Conservation (phyloP, 1,140 invertebrate genomes). For the Helicoverpa armigera region DNA sequence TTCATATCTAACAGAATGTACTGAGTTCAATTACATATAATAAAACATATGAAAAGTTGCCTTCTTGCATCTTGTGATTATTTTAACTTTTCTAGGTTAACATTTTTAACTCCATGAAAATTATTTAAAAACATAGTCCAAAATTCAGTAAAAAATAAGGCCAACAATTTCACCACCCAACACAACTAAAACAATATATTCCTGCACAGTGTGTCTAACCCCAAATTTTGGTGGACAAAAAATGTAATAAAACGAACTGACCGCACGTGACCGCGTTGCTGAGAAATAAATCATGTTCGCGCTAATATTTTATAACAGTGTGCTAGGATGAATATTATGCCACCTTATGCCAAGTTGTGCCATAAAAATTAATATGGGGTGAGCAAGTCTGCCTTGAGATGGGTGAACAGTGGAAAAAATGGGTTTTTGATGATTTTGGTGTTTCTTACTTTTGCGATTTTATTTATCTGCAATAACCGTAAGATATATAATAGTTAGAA, state of each 20-base stretch:
- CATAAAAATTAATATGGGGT: constrained; percentile 77
- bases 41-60: too few species aligned
- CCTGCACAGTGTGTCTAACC: constrained; percentile 35
- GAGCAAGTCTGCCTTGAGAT: constrained; percentile 23
- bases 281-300: constrained; percentile 46
- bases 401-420: background rate
- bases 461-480: too few species aligned
- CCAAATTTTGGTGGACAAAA: constrained; percentile 54
- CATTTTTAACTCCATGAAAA: too few species aligned
- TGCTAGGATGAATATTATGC: constrained; percentile 60
- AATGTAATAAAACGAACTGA: constrained; percentile 77
- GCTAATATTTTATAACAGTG: constrained; percentile 73
- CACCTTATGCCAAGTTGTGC: constrained; percentile 60
- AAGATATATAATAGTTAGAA: too few species aligned
- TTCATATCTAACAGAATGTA: too few species aligned
- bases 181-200: constrained; percentile 45
- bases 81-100: too few species aligned
- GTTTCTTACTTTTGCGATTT: too few species aligned
- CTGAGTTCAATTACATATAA: too few species aligned
- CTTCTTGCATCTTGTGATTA: too few species aligned
- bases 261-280: constrained; percentile 68
- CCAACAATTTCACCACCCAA: background rate
- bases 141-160: background rate
- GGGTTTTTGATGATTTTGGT: background rate
- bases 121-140: background rate